Conservation (phyloP, 2,888 invertebrate genomes). For the Micropterix aruncella region DNA sequence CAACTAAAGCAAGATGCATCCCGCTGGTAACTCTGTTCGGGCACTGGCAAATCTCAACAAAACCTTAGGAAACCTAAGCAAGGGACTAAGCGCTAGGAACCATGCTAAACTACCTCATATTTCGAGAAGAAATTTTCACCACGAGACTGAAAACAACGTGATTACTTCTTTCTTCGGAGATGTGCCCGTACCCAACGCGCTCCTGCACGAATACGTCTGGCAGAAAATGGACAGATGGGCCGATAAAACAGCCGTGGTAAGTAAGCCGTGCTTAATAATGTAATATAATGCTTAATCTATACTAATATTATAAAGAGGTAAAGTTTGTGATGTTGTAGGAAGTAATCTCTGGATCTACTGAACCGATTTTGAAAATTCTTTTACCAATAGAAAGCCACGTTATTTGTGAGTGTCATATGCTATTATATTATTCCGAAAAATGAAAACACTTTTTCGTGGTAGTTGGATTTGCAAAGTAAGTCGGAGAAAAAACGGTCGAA, state of each 20-base stretch:
- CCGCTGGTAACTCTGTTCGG: not conserved
- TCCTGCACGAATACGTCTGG: slow-evolving; percentile 49
- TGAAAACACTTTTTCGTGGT: no score
- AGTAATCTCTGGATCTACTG: no score
- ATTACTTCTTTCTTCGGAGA: slow-evolving; percentile 34
- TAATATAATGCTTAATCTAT: no score
- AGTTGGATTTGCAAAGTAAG: no score
- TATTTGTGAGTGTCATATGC: no score
- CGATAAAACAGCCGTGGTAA: slow-evolving; percentile 51
- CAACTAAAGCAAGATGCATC: not conserved
- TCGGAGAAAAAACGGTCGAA: no score
- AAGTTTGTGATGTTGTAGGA: no score
- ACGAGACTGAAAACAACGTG: slow-evolving; percentile 17
- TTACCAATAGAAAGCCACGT: no score
- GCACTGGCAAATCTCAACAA: not conserved
- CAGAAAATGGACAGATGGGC: slow-evolving; percentile 48
- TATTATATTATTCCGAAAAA: no score
- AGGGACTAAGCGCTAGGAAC: not conserved
- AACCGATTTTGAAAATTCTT: no score
- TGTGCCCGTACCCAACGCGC: slow-evolving; percentile 29
- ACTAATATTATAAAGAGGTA: no score
- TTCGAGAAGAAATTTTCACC: not conserved
- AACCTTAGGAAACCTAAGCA: not conserved
- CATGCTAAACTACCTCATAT: not conserved
- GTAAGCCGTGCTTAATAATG: slow-evolving; percentile 21